These are phyloP conservation scores for Ferrisia virgata DNA, from an alignment of 2,888 invertebrate genomes.

Conservation along the genomic window DNA sequence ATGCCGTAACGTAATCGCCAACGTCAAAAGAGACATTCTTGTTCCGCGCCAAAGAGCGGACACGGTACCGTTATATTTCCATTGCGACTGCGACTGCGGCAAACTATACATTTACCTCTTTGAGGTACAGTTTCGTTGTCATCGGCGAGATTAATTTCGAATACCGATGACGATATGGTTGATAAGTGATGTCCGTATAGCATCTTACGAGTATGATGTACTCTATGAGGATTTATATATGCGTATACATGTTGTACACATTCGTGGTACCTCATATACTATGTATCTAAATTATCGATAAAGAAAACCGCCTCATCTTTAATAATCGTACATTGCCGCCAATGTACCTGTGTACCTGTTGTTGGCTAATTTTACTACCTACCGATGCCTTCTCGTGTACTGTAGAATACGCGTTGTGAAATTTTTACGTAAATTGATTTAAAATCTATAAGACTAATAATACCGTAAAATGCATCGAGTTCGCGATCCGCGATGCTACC, in stretches of 20 bases:
- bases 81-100: constrained; percentile 22
- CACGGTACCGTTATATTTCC: constrained; percentile 38
- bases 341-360: too few relatives aligned
- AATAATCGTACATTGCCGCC: not conserved
- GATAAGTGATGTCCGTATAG: not conserved
- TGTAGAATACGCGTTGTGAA: not conserved
- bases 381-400: not conserved
- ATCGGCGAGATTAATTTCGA: constrained; percentile 17
- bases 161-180: constrained; percentile 11
- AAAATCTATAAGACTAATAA: not conserved
- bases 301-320: not conserved
- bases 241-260: too few relatives aligned
- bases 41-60: constrained; percentile 45
- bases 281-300: not conserved
- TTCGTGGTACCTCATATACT: too few relatives aligned
- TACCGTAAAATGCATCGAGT: not conserved
- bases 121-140: not conserved
- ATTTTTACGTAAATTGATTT: not conserved
- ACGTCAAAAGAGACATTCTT: constrained; percentile 40
- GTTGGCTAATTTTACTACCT: not conserved
- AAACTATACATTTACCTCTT: not conserved
- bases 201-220: too few relatives aligned
- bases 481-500: not conserved
- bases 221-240: not conserved
- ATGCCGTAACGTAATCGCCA: constrained; percentile 37